A percentile compares a stretch with the other conserved stretches of the same genome.
These are phyloP conservation scores for Cynodonichthys magdalenae DNA, from an alignment of 2,797 vertebrate species.

Conservation along the genomic window DNA sequence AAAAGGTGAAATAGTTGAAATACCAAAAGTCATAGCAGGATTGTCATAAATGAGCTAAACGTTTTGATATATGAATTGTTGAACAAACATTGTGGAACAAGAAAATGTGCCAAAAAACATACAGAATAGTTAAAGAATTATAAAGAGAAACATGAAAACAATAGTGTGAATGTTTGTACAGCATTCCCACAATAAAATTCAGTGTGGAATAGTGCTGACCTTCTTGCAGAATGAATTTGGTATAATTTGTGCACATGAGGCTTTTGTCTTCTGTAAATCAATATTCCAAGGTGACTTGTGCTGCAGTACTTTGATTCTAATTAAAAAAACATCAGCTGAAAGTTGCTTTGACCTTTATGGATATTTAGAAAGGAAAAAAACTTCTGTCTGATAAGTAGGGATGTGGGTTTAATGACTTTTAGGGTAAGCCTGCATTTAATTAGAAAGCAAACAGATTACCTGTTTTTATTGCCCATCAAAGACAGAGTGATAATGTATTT, in stretches of 20 bases:
- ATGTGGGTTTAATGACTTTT: neutral
- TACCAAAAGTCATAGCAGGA: too few species aligned
- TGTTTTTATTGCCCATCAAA: slow-evolving; percentile 6
- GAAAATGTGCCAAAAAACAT: too few species aligned
- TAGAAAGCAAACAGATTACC: neutral
- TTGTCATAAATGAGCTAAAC: too few species aligned
- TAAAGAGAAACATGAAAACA: too few species aligned
- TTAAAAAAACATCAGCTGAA: slow-evolving; percentile 50
- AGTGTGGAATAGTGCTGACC: slow-evolving; percentile 13
- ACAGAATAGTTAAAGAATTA: too few species aligned
- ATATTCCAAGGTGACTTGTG: slow-evolving; percentile 61
- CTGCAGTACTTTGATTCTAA: slow-evolving; percentile 44
- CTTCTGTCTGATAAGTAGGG: neutral
- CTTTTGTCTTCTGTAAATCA: slow-evolving; percentile 46
- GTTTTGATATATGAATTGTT: too few species aligned
- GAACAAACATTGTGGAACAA: too few species aligned
- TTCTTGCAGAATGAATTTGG: slow-evolving; percentile 5
- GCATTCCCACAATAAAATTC: too few species aligned
- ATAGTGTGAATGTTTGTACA: too few species aligned
- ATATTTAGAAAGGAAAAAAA: slow-evolving; percentile 35
- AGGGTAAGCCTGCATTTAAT: neutral
- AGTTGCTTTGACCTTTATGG: slow-evolving; percentile 60
- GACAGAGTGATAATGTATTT: too few species aligned
- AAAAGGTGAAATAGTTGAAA: too few species aligned
- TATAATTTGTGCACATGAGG: slow-evolving; percentile 3